phyloP scores from a whole-genome alignment of 2,888 invertebrate genomes.

The Gastrophysa polygoni region DNA sequence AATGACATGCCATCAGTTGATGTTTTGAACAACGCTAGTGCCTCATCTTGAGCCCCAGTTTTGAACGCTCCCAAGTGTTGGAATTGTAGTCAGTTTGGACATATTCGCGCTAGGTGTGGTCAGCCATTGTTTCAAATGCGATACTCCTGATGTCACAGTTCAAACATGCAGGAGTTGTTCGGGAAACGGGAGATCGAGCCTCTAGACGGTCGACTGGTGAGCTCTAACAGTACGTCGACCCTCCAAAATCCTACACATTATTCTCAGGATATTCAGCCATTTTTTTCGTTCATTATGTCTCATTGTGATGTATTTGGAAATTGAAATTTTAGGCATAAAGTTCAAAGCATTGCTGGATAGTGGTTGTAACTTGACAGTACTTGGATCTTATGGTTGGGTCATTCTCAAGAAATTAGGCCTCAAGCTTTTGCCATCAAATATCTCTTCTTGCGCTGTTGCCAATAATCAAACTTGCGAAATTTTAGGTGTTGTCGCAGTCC shows the following conservation, averaged over 20 bases:
- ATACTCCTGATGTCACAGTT: conserved; percentile 3
- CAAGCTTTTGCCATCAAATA: background rate
- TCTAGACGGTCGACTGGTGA: background rate
- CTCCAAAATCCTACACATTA: background rate
- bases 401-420: background rate
- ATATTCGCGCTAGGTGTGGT: background rate
- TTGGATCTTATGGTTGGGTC: conserved; percentile 16
- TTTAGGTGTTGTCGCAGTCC: background rate
- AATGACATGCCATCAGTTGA: no score
- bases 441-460: background rate
- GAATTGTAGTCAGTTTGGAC: conserved; percentile 13
- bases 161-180: background rate
- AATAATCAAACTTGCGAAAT: conserved; percentile 8
- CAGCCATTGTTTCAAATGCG: background rate
- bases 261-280: background rate
- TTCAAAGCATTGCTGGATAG: conserved; percentile 12
- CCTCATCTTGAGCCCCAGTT: no score
- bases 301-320: background rate
- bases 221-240: background rate
- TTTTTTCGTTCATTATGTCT: background rate
- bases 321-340: background rate
- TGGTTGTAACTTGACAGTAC: conserved; percentile 10
- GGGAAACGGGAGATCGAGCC: no score
- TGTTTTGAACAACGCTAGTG: no score
- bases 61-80: background rate